Evolutionary conservation across 2,888 invertebrate species (phyloP).

Genomic region (Eupithecia dodoneata): DNA sequence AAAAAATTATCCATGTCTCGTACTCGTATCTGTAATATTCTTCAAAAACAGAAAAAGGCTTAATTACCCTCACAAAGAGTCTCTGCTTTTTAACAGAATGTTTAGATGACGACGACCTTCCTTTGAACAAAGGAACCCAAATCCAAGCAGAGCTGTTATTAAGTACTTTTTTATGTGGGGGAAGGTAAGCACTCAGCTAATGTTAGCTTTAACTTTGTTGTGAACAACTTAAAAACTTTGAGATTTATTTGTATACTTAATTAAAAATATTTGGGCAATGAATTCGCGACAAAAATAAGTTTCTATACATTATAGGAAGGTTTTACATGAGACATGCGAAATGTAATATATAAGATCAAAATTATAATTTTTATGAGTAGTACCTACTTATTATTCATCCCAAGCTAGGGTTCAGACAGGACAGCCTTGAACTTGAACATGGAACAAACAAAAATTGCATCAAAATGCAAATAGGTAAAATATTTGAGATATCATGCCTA

Average conservation of each 20-base stretch:
- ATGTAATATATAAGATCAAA: too few relatives aligned
- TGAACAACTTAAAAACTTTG: conserved; percentile 38
- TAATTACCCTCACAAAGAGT: conserved; percentile 33
- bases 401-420: background rate
- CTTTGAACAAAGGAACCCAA: conserved; percentile 53
- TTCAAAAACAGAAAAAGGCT: background rate
- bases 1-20: too few relatives aligned
- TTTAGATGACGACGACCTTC: conserved; percentile 48
- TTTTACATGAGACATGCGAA: too few relatives aligned
- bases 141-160: conserved; percentile 49
- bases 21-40: background rate
- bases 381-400: background rate
- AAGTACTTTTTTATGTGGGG: conserved; percentile 47
- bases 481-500: too few relatives aligned
- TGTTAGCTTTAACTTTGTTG: conserved; percentile 43
- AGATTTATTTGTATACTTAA: conserved; percentile 28
- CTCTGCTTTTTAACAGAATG: conserved; percentile 40
- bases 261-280: conserved; percentile 30
- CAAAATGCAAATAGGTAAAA: too few relatives aligned
- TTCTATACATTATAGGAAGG: background rate
- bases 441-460: too few relatives aligned
- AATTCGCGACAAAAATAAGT: conserved; percentile 36
- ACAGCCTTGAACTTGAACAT: too few relatives aligned
- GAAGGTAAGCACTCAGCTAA: conserved; percentile 33
- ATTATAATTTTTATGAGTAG: too few relatives aligned